A percentile compares a stretch with the other conserved stretches of the same genome.
These are phyloP conservation scores for Oxyteleia sp. DNA, from an alignment of 2,888 invertebrate genomes.

Conservation along the genomic window DNA sequence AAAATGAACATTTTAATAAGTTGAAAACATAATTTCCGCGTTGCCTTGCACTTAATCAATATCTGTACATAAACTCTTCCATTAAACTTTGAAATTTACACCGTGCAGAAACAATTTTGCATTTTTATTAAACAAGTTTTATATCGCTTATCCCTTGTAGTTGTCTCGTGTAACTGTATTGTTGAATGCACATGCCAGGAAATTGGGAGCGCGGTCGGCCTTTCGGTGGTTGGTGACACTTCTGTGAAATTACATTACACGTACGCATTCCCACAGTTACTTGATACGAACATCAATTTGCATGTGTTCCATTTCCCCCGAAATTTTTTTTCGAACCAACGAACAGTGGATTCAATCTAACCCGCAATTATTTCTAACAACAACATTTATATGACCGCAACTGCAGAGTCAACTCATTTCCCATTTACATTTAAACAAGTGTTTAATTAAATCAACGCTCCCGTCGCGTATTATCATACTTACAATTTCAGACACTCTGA, in stretches of 20 bases:
- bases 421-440: not conserved
- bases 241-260: slow-evolving; percentile 67
- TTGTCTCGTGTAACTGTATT: slow-evolving; percentile 48
- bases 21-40: slow-evolving; percentile 1
- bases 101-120: slow-evolving; percentile 51
- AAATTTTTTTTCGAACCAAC: slow-evolving; percentile 28
- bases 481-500: too few relatives aligned
- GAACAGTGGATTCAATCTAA: slow-evolving; percentile 25
- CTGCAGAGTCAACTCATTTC: slow-evolving; percentile 15
- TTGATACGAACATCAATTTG: slow-evolving; percentile 63
- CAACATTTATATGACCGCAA: slow-evolving; percentile 38
- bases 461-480: not conserved
- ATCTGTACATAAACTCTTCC: slow-evolving; percentile 7
- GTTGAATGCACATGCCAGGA: slow-evolving; percentile 67
- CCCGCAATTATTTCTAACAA: slow-evolving; percentile 45
- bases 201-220: slow-evolving; percentile 66
- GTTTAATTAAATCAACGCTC: not conserved
- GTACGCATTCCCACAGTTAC: slow-evolving; percentile 56
- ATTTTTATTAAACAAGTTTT: slow-evolving; percentile 63
- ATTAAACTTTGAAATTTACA: slow-evolving; percentile 45
- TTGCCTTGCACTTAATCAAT: not conserved
- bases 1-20: not conserved
- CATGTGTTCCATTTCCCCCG: slow-evolving; percentile 43
- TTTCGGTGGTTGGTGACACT: slow-evolving; percentile 66
- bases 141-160: slow-evolving; percentile 49